Evolutionary conservation across 2,888 invertebrate species (phyloP).

Genomic region (Agrotis segetum): DNA sequence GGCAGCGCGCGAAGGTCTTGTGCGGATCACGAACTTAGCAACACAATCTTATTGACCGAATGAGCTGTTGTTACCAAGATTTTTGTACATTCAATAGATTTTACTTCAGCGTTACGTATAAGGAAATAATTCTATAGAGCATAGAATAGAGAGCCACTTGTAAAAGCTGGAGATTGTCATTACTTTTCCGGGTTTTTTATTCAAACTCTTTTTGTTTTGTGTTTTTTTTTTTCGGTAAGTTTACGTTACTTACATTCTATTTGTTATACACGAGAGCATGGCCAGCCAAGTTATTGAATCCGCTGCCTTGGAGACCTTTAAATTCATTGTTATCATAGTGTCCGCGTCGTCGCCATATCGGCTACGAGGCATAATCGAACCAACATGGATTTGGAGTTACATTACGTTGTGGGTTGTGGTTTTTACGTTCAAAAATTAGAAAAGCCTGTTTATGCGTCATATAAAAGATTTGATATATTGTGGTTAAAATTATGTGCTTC

Average conservation of each 20-base stretch:
- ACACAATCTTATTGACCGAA: constrained; percentile 68
- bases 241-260: neutral
- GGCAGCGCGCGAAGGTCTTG: constrained; percentile 79
- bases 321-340: constrained; percentile 14
- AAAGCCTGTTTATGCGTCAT: neutral
- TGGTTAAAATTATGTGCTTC: neutral
- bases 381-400: constrained; percentile 15
- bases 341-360: constrained; percentile 35
- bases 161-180: constrained; percentile 6
- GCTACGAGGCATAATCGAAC: constrained; percentile 26
- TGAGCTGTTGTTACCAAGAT: constrained; percentile 59
- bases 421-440: constrained; percentile 6
- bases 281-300: neutral
- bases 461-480: neutral
- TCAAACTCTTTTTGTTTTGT: neutral
- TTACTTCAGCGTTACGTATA: constrained; percentile 30
- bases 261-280: neutral
- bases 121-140: constrained; percentile 27
- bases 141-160: neutral
- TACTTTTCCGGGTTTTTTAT: constrained; percentile 18
- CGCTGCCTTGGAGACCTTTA: neutral
- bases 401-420: neutral
- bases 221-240: constrained; percentile 22
- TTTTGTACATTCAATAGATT: constrained; percentile 49
- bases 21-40: constrained; percentile 70